Conservation (phyloP, 1,140 invertebrate species). For the Penaeus japonicus region DNA sequence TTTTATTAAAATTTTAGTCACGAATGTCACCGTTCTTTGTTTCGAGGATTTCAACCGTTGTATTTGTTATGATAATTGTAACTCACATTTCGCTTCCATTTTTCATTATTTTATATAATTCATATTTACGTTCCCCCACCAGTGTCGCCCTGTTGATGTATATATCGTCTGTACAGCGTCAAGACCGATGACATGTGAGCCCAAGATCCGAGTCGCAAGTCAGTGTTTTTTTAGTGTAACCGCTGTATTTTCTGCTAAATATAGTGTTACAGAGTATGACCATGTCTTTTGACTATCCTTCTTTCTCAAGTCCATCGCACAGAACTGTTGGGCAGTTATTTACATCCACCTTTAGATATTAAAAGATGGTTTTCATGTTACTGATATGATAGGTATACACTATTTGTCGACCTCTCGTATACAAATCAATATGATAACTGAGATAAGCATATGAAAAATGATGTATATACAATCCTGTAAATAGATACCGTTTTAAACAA, state of each 20-base stretch:
- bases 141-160: constrained; percentile 27
- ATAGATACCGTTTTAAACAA: too few relatives aligned
- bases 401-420: too few relatives aligned
- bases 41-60: background rate
- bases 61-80: constrained; percentile 17
- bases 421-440: too few relatives aligned
- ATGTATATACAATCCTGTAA: too few relatives aligned
- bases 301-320: background rate
- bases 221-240: constrained; percentile 53
- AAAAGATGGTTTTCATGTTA: too few relatives aligned
- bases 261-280: constrained; percentile 46
- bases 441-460: too few relatives aligned
- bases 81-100: constrained; percentile 16
- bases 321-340: background rate
- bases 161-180: constrained; percentile 42
- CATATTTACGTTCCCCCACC: background rate
- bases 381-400: too few relatives aligned
- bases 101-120: background rate
- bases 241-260: constrained; percentile 52
- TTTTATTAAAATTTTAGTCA: constrained; percentile 35
- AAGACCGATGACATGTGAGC: constrained; percentile 21
- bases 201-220: constrained; percentile 24
- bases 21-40: background rate
- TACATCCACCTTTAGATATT: background rate
- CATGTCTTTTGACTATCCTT: background rate